Conservation (phyloP, 2,888 invertebrate genomes). For the Trissoscelio sp. region DNA sequence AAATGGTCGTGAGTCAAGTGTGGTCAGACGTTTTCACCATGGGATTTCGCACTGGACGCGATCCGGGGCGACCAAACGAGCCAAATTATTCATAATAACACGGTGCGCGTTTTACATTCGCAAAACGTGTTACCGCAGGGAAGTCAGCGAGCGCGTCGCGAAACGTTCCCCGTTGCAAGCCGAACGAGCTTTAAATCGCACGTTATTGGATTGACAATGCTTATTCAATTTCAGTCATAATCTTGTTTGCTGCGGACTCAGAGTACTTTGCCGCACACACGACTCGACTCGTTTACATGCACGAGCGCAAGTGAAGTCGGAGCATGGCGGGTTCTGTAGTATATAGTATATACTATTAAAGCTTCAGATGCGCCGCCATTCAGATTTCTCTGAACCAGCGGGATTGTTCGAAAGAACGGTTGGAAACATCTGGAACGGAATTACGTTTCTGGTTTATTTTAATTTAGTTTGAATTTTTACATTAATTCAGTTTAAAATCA, state of each 20-base stretch:
- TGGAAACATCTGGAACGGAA: too few relatives aligned
- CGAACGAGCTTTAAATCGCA: conserved; percentile 18
- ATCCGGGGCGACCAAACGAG: background rate
- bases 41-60: conserved; percentile 6
- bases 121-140: conserved; percentile 1
- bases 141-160: background rate
- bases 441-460: too few relatives aligned
- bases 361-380: conserved; percentile 1
- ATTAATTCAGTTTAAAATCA: too few relatives aligned
- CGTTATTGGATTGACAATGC: conserved; percentile 44
- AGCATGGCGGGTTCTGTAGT: conserved; percentile 38
- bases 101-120: conserved; percentile 19
- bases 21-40: background rate
- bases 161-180: background rate
- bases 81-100: conserved; percentile 24
- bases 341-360: too few relatives aligned
- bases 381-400: too few relatives aligned
- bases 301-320: conserved; percentile 34
- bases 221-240: conserved; percentile 55
- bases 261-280: background rate
- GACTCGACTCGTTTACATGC: conserved; percentile 21
- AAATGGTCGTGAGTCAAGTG: background rate
- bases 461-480: too few relatives aligned
- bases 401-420: too few relatives aligned
- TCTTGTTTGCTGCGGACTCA: conserved; percentile 40